Conservation (phyloP, 2,797 vertebrate species). For the Silurus lanzhouensis region DNA sequence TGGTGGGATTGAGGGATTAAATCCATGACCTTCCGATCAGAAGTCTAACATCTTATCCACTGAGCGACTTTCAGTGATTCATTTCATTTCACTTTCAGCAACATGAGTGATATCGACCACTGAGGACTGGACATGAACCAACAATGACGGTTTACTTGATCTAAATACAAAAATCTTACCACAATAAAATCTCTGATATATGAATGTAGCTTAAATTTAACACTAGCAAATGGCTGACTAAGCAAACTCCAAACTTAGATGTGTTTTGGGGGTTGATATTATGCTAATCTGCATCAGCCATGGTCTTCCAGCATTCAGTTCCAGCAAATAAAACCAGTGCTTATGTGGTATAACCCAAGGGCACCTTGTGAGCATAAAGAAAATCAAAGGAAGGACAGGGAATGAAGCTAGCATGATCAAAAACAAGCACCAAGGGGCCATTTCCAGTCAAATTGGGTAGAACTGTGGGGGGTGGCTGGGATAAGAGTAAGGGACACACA, state of each 20-base stretch:
- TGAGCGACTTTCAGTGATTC: too few relatives aligned
- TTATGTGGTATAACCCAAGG: slow-evolving; percentile 4
- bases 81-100: too few relatives aligned
- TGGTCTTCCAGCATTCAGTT: not conserved
- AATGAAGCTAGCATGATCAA: not conserved
- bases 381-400: not conserved
- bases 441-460: slow-evolving; percentile 35
- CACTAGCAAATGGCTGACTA: not conserved
- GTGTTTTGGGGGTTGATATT: slow-evolving; percentile 28
- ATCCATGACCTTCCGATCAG: too few relatives aligned
- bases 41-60: too few relatives aligned
- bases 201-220: not conserved
- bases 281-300: not conserved
- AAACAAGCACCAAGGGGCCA: not conserved
- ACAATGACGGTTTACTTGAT: too few relatives aligned
- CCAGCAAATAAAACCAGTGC: slow-evolving; percentile 11
- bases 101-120: too few relatives aligned
- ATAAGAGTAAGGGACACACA: slow-evolving; percentile 39
- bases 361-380: slow-evolving; percentile 15
- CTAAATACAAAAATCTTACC: too few relatives aligned
- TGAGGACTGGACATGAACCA: too few relatives aligned
- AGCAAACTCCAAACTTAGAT: slow-evolving; percentile 15
- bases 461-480: slow-evolving; percentile 27
- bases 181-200: too few relatives aligned
- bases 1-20: too few relatives aligned